Evolutionary conservation across 1,140 invertebrate genomes (phyloP).

Genomic region (Diachasma alloeum): DNA sequence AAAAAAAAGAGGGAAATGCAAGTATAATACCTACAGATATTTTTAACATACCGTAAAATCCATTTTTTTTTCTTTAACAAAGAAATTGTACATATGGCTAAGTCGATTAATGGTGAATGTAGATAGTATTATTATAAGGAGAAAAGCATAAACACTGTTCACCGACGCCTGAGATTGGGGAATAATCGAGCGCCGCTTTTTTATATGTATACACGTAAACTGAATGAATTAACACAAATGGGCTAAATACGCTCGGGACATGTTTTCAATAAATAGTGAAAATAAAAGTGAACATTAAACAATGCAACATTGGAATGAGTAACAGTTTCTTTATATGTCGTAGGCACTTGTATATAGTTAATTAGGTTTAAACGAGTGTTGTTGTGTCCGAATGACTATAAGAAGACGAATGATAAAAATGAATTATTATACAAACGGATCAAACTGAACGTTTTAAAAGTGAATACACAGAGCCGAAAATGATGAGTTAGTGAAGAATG

Average conservation of each 20-base stretch:
- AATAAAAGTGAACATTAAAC: neutral
- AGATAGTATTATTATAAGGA: slow-evolving; percentile 50
- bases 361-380: slow-evolving; percentile 22
- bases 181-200: slow-evolving; percentile 55
- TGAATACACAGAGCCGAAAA: neutral
- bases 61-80: slow-evolving; percentile 30
- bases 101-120: slow-evolving; percentile 52
- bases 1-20: slow-evolving; percentile 10
- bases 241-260: slow-evolving; percentile 26
- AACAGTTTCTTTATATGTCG: slow-evolving; percentile 36
- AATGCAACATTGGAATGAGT: slow-evolving; percentile 29
- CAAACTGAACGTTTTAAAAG: slow-evolving; percentile 6
- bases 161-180: slow-evolving; percentile 26
- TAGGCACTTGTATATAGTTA: slow-evolving; percentile 50
- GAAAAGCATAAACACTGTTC: neutral
- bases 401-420: slow-evolving; percentile 11
- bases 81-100: slow-evolving; percentile 56
- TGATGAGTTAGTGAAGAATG: neutral
- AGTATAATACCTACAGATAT: slow-evolving; percentile 42
- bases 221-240: neutral
- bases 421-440: slow-evolving; percentile 21
- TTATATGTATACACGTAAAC: slow-evolving; percentile 52
- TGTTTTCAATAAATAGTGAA: neutral
- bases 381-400: slow-evolving; percentile 24
- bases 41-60: slow-evolving; percentile 51